phyloP scores from a whole-genome alignment of 1,140 invertebrate species.

The Andricus grossulariae region DNA sequence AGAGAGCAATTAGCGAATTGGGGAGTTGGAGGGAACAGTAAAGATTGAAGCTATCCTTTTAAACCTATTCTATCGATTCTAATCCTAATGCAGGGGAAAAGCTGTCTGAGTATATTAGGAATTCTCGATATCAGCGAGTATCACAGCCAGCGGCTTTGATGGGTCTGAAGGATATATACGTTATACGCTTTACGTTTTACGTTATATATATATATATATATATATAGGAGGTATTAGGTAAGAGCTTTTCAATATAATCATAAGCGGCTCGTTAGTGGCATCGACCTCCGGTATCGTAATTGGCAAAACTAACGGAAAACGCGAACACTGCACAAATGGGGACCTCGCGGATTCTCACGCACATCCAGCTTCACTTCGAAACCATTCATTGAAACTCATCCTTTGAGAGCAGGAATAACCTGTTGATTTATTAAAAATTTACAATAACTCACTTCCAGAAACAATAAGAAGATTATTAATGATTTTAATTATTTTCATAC shows the following conservation, averaged over 20 bases:
- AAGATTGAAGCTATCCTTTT: not conserved
- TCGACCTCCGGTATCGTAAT: slow-evolving; percentile 28
- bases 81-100: not conserved
- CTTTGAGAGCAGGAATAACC: not conserved
- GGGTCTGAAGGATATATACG: too few species aligned
- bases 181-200: too few species aligned
- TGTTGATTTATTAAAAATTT: not conserved
- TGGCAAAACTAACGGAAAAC: slow-evolving; percentile 30
- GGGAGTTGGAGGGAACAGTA: not conserved
- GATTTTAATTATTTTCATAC: too few species aligned
- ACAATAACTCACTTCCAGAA: not conserved
- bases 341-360: slow-evolving; percentile 26
- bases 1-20: too few species aligned
- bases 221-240: not conserved
- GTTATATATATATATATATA: too few species aligned
- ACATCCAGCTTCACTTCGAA: slow-evolving; percentile 11
- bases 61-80: not conserved
- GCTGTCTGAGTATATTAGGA: too few species aligned
- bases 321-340: slow-evolving; percentile 27
- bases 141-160: too few species aligned
- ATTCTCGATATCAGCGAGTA: too few species aligned
- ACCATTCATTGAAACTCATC: slow-evolving; percentile 26
- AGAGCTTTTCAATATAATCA: slow-evolving; percentile 27
- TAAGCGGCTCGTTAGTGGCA: slow-evolving; percentile 23
- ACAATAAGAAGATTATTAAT: too few species aligned